Conservation (phyloP, 2,113 vertebrate species). For the Apodemus speciosus region DNA sequence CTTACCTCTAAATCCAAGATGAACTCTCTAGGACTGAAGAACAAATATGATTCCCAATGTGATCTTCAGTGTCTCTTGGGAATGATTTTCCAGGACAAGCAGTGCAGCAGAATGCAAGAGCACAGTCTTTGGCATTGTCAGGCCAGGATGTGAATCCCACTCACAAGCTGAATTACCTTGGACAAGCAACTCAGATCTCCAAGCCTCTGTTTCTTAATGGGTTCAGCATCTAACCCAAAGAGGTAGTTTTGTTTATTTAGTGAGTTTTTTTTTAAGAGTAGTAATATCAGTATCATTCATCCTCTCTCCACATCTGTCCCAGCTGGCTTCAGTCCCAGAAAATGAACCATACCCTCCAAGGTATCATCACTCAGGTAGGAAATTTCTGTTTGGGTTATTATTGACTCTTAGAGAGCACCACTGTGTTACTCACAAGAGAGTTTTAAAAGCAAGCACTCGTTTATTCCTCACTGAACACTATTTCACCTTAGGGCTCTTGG, state of each 20-base stretch:
- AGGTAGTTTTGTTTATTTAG: not conserved
- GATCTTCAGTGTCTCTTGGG: not conserved
- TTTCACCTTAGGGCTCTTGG: not conserved
- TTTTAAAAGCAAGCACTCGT: conserved; percentile 2
- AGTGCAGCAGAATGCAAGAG: not conserved
- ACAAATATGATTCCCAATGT: not conserved
- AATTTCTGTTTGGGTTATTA: not conserved
- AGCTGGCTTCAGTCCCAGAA: not conserved
- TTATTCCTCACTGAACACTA: not conserved
- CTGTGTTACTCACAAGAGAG: not conserved
- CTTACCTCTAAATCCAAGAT: not conserved
- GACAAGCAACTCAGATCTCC: not conserved
- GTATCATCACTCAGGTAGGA: not conserved
- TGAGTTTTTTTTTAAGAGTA: conserved; percentile 4
- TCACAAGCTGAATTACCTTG: not conserved
- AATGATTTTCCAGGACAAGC: not conserved
- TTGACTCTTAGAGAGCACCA: not conserved
- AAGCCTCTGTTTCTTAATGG: not conserved
- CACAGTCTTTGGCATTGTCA: not conserved
- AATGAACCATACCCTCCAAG: not conserved
- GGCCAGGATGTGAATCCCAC: not conserved
- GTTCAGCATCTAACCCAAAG: conserved; percentile 3
- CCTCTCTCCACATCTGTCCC: not conserved
- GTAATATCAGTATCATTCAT: not conserved
- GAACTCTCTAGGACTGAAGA: not conserved